phyloP scores from a whole-genome alignment of 2,888 invertebrate genomes.

The Protodeltote pygarga region DNA sequence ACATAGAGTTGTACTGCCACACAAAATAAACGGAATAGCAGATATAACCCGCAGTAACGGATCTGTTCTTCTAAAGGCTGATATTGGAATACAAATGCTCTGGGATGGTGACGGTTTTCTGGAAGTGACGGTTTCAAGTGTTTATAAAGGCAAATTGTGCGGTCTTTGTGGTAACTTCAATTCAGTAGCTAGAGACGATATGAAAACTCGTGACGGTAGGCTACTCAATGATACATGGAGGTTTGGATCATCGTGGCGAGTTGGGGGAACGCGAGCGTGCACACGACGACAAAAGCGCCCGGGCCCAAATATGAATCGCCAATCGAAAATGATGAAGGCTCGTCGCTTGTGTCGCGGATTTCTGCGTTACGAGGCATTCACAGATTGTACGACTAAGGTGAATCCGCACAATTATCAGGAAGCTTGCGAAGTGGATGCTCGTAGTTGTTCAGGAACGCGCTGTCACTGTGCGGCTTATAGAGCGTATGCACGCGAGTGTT shows the following conservation, averaged over 20 bases:
- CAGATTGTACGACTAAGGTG: constrained; percentile 92
- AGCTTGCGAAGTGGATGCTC: constrained; percentile 95
- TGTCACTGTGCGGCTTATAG: constrained; percentile 97
- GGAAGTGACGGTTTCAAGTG: constrained; percentile 92
- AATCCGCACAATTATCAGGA: constrained; percentile 94
- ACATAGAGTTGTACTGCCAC: constrained; percentile 90
- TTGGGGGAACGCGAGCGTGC: constrained; percentile 93
- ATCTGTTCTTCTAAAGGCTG: constrained; percentile 89
- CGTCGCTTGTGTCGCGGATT: constrained; percentile 85
- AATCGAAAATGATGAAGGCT: constrained; percentile 77
- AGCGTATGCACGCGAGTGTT: constrained; percentile 96
- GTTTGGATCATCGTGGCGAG: constrained; percentile 96
- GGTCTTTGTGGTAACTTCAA: constrained; percentile 99
- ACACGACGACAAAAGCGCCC: constrained; percentile 86
- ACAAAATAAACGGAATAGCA: constrained; percentile 85
- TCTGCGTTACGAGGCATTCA: constrained; percentile 87
- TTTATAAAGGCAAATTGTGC: constrained; percentile 92
- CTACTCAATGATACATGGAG: constrained; percentile 89
- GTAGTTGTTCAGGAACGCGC: constrained; percentile 92
- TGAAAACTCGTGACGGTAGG: constrained; percentile 90
- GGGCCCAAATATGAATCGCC: constrained; percentile 76
- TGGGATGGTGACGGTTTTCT: constrained; percentile 98
- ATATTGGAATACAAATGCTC: constrained; percentile 93
- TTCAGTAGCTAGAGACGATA: constrained; percentile 94
- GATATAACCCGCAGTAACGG: constrained; percentile 89